Evolutionary conservation across 2,113 vertebrate species (phyloP), one percentile per base, ranked within the genome.

Genomic region (Atractosteus spatula): DNA sequence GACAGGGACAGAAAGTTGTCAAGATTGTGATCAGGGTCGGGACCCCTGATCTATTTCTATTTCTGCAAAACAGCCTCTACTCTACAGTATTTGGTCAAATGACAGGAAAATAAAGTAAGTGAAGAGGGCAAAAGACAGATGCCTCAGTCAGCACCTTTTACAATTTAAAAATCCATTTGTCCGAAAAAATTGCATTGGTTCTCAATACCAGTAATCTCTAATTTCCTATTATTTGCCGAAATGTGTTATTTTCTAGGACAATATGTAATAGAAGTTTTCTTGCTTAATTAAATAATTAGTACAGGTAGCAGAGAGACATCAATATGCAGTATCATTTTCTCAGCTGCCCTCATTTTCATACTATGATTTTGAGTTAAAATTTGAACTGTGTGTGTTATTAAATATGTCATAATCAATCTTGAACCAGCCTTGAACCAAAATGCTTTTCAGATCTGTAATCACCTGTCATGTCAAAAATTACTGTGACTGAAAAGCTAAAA

Each of bases 1-100:
- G 29, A 64, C 16, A 41, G 45, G 17, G 61, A 55, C 6, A 63
- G 45, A 71, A 29, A 44, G 45, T 41, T n/a, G 12, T 62, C 62
- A 55, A 41, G 67, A 69, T 69, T 41, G 13, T 47, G 41, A 8
- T 11, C 70, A 55, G 13, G 70, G 47, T 65, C 51, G 64, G 10
- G 47, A 29, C 47, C 47, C 47, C 5, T 51, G 29, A 44, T 59
- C 55, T 55, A 14, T 55, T 65, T 41, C 8, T 16, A 51, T n/a
- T 61, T 2, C 8, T 17, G n/a, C 10, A 13, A 55, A 42, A 7
- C 8, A 66, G 10, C 45, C 41, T 45, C 66, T 41, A 29, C 16
- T 29, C 11, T 7, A n/a, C 43, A 10, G 66, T 0, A 64, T 64
- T 41, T 47, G 17, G 13, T 44, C 13, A 16, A 29, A 13, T 3